Evolutionary conservation across 1,140 invertebrate genomes (phyloP), one percentile per base, ranked within the genome.

Genomic region (Caenorhabditis latens): DNA sequence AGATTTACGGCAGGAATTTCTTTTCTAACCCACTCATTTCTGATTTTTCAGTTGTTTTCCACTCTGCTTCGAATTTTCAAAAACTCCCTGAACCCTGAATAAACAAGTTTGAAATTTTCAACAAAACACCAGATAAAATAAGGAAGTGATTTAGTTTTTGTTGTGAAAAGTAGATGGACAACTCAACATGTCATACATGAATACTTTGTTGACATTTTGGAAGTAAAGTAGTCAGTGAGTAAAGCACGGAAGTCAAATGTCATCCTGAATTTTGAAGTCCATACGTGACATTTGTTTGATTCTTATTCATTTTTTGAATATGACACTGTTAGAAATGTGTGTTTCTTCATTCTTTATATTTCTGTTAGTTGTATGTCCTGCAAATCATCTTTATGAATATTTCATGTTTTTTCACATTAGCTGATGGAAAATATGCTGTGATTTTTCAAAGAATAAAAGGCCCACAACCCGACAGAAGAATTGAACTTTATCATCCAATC

Each of bases 141-240:
- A 71, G 42, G 40, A 71, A 71, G 65, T 43, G 19, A 71, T 71
- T 71, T 16, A 0, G 57, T 61, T 40, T 11, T 65, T 4, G n/a
- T 32, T 32, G 32, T 32, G n/a, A 43, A 43, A 46, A 71, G 42
- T 71, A 71, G 42, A 6, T 71, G 8, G 7, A 5, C 24, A 63
- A 63, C 32, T 71, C 13, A 32, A 65, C 61, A 14, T 65, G 61
- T 65, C 61, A 71, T 19, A 71, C 65, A 19, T 71, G 65, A 71
- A 71, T 71, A 43, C 65, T 43, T 71, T 71, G 42, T 50, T 79
- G 71, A 50, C 46, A 79, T 79, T 79, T 50, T 79, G 46, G 9
- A 67, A 32, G 21, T 21, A 50, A 21, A 13, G 43, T 0, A 24
- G 14, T 8, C 13, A 42, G 8, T 8, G 53, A 24, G 71, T 7